Evolutionary conservation across 2,797 vertebrate genomes (phyloP).

Genomic region (Morus bassanus): DNA sequence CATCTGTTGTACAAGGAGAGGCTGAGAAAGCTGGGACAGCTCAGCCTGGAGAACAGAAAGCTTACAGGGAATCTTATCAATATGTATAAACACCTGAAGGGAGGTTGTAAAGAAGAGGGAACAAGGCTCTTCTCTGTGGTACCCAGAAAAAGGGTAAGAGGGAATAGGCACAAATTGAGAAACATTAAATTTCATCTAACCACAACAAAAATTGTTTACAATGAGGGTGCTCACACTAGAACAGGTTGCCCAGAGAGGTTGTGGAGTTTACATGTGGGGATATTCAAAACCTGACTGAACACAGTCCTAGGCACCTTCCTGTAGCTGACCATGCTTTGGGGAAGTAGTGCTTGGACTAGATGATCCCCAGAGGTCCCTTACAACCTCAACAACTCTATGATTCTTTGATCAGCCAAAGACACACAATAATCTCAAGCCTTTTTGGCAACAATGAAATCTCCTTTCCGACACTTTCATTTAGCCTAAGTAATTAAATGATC

Average conservation of each 20-base stretch:
- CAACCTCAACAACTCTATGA: not conserved
- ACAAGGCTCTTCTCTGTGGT: not conserved
- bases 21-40: not conserved
- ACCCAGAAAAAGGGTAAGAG: not conserved
- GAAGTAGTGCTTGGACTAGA: not conserved
- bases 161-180: not conserved
- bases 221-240: not conserved
- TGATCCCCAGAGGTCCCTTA: not conserved
- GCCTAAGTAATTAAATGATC: not conserved
- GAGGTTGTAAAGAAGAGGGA: not conserved
- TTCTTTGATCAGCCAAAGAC: not conserved
- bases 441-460: not conserved
- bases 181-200: not conserved
- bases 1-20: not conserved
- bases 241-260: not conserved
- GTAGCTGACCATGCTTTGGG: not conserved
- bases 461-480: conserved; percentile 1
- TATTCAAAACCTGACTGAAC: not conserved
- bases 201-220: not conserved
- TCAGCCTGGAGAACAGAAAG: not conserved
- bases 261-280: not conserved
- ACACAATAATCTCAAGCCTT: not conserved
- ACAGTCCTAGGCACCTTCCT: fast-evolving
- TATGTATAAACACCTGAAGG: not conserved
- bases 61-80: not conserved